Evolutionary conservation across 2,113 vertebrate species (phyloP), one percentile per base, ranked within the genome.

Genomic region (Amphiprion percula): DNA sequence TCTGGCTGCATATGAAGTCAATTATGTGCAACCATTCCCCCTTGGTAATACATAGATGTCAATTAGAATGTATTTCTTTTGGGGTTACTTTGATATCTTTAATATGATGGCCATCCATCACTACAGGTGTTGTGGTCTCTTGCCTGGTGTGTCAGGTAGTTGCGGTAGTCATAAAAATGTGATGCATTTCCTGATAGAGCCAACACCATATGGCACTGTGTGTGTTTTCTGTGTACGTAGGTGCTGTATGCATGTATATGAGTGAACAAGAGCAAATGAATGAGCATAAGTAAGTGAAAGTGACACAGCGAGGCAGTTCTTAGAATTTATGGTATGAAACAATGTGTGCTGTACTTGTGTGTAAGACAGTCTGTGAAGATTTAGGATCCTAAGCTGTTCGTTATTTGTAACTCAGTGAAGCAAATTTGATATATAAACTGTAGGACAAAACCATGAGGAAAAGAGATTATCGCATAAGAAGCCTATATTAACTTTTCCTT

Each of bases 71-170:
- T 81, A 54, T 88, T 89, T 91, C 79, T 87, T 91, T 80, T 81
- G 58, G 74, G 75, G 79, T 82, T 85, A 16, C 74, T 77, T 75
- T 79, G 77, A 88, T 86, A 84, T 87, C 67, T 88, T 75, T 86
- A 76, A 81, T 85, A 79, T 89, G 89, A 91, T 84, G 77, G 80
- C 71, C 79, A 84, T 92, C 85, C 73, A 79, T 93, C 86, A 83
- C 79, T 87, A 77, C 86, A 82, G 65, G 83, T 86, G 85, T 80
- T 88, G 80, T 62, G 74, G 74, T 88, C 73, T 88, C 33, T 61
- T 30, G 70, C 33, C 67, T 81, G 75, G 67, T 64, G 46, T 91
- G 79, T 90, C 79, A 82, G 68, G 58, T 72, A 59, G 72, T 84
- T 78, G 72, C 63, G 77, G 74, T 59, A 50, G 67, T 80, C 66